Percentiles rank a stretch among this genome's conserved stretches.
Conservation (phyloP, 2,888 invertebrate genomes). For the Pilophorus perplexus region DNA sequence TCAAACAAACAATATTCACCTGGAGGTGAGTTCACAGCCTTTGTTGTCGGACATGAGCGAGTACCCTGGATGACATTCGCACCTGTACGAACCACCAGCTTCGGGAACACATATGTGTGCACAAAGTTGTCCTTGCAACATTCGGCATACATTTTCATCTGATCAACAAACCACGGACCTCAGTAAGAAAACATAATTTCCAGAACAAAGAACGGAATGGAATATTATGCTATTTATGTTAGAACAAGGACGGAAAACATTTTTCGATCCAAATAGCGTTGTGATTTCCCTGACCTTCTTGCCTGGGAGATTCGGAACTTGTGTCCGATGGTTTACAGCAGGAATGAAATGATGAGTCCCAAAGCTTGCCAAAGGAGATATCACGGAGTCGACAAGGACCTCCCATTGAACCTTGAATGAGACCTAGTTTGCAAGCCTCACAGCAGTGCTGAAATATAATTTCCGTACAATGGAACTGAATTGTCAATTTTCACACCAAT, state of each 20-base stretch:
- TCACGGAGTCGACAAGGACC: constrained; percentile 53
- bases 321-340: constrained; percentile 57
- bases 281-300: neutral
- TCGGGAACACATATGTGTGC: constrained; percentile 73
- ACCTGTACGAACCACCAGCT: constrained; percentile 64
- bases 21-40: constrained; percentile 59
- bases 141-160: constrained; percentile 58
- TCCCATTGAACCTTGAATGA: constrained; percentile 52
- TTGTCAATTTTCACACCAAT: too few species aligned
- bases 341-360: constrained; percentile 61
- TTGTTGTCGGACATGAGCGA: constrained; percentile 67
- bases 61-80: constrained; percentile 68
- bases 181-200: neutral
- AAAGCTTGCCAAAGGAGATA: constrained; percentile 57
- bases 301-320: neutral
- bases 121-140: constrained; percentile 62
- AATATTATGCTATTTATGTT: too few species aligned
- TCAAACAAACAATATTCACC: too few species aligned
- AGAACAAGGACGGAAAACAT: neutral
- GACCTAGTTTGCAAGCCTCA: constrained; percentile 61
- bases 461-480: too few species aligned
- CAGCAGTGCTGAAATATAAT: constrained; percentile 62
- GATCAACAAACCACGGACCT: neutral
- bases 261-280: too few species aligned
- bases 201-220: neutral